phyloP scores from a whole-genome alignment of 2,888 invertebrate genomes.

The Lymantria monacha region DNA sequence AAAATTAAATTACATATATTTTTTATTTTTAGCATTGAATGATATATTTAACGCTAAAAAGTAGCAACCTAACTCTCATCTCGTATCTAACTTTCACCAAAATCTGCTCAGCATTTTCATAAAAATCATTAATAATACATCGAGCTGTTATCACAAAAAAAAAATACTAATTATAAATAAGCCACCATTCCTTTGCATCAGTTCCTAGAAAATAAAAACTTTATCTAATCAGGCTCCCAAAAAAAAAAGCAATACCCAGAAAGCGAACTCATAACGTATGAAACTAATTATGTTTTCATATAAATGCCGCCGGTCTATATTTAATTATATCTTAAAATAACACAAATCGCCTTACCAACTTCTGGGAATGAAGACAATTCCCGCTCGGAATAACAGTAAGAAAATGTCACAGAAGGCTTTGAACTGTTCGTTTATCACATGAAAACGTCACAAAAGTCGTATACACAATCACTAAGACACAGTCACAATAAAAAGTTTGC shows the following conservation, averaged over 20 bases:
- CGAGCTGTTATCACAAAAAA: too few relatives aligned
- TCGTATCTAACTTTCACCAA: too few relatives aligned
- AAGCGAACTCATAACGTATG: conserved; percentile 59
- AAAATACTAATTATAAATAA: too few relatives aligned
- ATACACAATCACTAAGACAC: conserved; percentile 54
- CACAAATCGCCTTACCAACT: conserved; percentile 70
- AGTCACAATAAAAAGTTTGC: conserved; percentile 44
- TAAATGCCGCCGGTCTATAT: conserved; percentile 69
- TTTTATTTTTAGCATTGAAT: too few relatives aligned
- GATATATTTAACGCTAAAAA: too few relatives aligned
- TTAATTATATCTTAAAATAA: conserved; percentile 79
- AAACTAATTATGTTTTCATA: conserved; percentile 75
- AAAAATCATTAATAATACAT: too few relatives aligned
- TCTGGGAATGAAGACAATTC: conserved; percentile 58
- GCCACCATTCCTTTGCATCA: conserved; percentile 2
- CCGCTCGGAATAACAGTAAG: conserved; percentile 47
- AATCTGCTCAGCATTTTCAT: too few relatives aligned
- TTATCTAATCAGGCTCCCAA: conserved; percentile 26
- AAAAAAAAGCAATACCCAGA: conserved; percentile 53
- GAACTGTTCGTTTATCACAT: conserved; percentile 28
- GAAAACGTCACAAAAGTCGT: conserved; percentile 41
- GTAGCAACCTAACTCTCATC: too few relatives aligned
- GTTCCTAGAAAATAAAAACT: conserved; percentile 14
- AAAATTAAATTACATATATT: too few relatives aligned
- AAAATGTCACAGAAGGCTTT: conserved; percentile 24